A percentile compares a stretch with the other conserved stretches of the same genome.
Evolutionary conservation across 1,140 invertebrate species (phyloP).

Genomic region (Hyposmocoma kahamanoa): DNA sequence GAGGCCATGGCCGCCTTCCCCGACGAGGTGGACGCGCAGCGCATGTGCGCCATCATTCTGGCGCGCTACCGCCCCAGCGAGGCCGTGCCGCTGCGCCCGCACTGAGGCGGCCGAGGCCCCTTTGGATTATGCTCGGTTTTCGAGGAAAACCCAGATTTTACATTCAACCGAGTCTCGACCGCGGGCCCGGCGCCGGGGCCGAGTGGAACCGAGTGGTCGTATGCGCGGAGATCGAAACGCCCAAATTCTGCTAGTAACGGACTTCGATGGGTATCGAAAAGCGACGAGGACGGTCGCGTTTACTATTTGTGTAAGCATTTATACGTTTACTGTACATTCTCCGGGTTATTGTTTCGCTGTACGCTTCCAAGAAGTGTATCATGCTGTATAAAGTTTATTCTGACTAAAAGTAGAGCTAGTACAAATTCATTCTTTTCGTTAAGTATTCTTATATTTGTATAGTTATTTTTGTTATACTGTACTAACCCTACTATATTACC

Average conservation of each 20-base stretch:
- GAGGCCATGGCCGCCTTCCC: constrained; percentile 89
- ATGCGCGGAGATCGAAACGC: not conserved
- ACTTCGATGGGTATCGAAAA: too few relatives aligned
- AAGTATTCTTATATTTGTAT: constrained; percentile 5
- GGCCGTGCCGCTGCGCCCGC: constrained; percentile 23
- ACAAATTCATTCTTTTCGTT: constrained; percentile 21
- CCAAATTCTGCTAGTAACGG: not conserved
- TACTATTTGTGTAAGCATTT: constrained; percentile 11
- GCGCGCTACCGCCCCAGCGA: constrained; percentile 60
- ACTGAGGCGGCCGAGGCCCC: constrained; percentile 9
- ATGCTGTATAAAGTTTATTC: constrained; percentile 30
- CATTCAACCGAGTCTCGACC: too few relatives aligned
- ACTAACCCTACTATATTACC: not conserved
- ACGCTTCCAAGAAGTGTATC: constrained; percentile 52
- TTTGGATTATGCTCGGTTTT: constrained; percentile 18
- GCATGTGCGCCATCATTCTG: constrained; percentile 91
- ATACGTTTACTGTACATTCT: constrained; percentile 16
- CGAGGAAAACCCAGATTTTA: constrained; percentile 13
- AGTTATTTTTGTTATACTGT: not conserved
- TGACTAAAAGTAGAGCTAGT: constrained; percentile 12
- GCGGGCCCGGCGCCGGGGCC: too few relatives aligned
- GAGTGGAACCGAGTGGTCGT: too few relatives aligned
- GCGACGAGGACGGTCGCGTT: too few relatives aligned
- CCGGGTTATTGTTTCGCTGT: constrained; percentile 14
- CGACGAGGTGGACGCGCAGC: constrained; percentile 89